These are phyloP conservation scores for Dendroctonus ponderosae DNA, from an alignment of 1,140 invertebrate genomes.

Conservation along the genomic window DNA sequence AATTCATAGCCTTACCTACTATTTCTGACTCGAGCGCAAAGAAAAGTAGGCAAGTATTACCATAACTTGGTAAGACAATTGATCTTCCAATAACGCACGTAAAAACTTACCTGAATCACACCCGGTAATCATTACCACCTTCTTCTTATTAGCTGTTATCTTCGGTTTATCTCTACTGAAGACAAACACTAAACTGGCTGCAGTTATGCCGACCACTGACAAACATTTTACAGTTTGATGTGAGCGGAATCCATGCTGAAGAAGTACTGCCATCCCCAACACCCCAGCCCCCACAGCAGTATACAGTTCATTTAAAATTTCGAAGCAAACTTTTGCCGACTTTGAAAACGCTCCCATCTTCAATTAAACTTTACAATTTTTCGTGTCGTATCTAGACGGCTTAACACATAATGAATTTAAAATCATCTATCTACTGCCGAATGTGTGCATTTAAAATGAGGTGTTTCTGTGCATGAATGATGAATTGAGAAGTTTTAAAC, in stretches of 20 bases:
- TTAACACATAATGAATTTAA: conserved; percentile 7
- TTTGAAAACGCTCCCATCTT: conserved; percentile 40
- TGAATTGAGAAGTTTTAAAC: neutral
- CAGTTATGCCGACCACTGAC: conserved; percentile 39
- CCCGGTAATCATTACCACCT: conserved; percentile 71
- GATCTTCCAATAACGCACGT: neutral
- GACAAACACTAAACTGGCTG: conserved; percentile 41
- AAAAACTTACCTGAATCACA: conserved; percentile 68
- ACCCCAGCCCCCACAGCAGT: conserved; percentile 44
- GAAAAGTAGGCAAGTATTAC: neutral
- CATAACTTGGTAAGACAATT: neutral
- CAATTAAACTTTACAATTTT: conserved; percentile 1
- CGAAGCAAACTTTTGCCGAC: conserved; percentile 38
- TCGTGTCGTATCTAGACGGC: neutral
- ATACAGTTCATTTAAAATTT: conserved; percentile 47
- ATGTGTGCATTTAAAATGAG: neutral
- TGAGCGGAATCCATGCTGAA: conserved; percentile 40
- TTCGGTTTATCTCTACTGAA: conserved; percentile 32
- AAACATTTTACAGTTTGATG: conserved; percentile 40
- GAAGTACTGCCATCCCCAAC: conserved; percentile 41
- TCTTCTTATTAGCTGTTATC: conserved; percentile 39
- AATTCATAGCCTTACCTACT: no score
- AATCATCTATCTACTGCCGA: neutral
- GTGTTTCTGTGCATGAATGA: conserved; percentile 10
- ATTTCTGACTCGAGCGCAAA: no score